A percentile compares a stretch with the other conserved stretches of the same genome.
Conservation (phyloP, 2,113 vertebrate species). For the Geococcyx californianus region DNA sequence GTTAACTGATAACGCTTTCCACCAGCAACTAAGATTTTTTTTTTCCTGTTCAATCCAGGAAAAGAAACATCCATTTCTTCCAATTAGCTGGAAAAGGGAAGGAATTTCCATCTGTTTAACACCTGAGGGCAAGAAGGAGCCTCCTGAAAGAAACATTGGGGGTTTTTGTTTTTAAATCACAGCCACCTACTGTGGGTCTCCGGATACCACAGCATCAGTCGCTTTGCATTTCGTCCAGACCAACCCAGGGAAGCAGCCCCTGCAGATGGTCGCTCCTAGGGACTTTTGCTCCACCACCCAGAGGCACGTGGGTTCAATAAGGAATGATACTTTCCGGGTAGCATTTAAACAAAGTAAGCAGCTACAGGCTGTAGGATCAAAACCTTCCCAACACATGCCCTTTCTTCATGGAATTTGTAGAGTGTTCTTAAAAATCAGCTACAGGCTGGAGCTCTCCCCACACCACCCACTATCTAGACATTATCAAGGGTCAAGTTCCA, state of each 20-base stretch:
- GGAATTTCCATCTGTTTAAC: neutral
- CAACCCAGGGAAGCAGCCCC: neutral
- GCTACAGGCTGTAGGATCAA: neutral
- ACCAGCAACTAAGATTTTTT: neutral
- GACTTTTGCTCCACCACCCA: neutral
- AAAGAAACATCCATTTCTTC: slow-evolving; percentile 4
- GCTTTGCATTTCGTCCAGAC: neutral
- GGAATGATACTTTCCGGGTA: neutral
- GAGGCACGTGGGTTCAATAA: neutral
- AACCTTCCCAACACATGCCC: neutral
- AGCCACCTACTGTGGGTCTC: neutral
- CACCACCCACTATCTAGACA: neutral
- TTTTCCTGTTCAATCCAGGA: neutral
- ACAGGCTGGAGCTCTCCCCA: neutral
- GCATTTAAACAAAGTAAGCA: neutral
- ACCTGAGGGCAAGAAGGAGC: neutral
- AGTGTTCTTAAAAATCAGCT: neutral
- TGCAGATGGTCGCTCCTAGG: neutral
- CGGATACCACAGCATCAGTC: neutral
- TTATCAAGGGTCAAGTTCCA: neutral
- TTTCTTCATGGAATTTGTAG: neutral
- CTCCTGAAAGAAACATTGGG: neutral
- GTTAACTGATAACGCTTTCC: neutral
- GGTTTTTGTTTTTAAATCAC: neutral
- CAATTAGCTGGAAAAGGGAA: slow-evolving; percentile 28